These are phyloP conservation scores for Drosophila nigricruria DNA, from an alignment of 2,888 invertebrate genomes.

Conservation along the genomic window DNA sequence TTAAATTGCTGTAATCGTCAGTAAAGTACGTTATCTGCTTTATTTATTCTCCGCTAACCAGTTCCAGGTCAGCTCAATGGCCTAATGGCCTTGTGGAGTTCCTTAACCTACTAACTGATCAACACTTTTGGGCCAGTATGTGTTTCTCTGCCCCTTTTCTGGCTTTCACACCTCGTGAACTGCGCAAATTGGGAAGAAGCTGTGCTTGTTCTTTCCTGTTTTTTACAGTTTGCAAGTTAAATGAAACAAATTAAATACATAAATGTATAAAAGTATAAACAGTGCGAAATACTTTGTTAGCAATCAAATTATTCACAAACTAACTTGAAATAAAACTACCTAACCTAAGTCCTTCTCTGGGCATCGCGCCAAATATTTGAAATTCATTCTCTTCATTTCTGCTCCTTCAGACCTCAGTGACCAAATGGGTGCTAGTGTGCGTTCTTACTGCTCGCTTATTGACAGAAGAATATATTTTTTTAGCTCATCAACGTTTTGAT, in stretches of 20 bases:
- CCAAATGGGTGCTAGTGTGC: neutral
- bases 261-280: neutral
- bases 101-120: slow-evolving; percentile 13
- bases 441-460: neutral
- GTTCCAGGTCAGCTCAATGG: slow-evolving; percentile 26
- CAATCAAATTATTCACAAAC: neutral
- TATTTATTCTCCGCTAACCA: slow-evolving; percentile 12
- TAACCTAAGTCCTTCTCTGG: neutral
- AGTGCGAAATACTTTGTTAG: neutral
- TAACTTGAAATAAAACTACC: neutral
- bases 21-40: neutral
- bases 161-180: neutral
- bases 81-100: slow-evolving; percentile 25
- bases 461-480: neutral
- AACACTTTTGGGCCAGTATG: neutral
- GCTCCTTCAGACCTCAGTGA: neutral
- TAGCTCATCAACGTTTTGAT: neutral
- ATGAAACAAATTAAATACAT: neutral
- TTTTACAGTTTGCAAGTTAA: slow-evolving; percentile 1
- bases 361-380: slow-evolving; percentile 1
- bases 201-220: neutral
- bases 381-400: neutral
- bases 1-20: neutral
- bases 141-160: neutral
- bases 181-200: neutral